A percentile compares a stretch with the other conserved stretches of the same genome.
Conservation (phyloP, 2,888 invertebrate genomes). For the Tipula unca region DNA sequence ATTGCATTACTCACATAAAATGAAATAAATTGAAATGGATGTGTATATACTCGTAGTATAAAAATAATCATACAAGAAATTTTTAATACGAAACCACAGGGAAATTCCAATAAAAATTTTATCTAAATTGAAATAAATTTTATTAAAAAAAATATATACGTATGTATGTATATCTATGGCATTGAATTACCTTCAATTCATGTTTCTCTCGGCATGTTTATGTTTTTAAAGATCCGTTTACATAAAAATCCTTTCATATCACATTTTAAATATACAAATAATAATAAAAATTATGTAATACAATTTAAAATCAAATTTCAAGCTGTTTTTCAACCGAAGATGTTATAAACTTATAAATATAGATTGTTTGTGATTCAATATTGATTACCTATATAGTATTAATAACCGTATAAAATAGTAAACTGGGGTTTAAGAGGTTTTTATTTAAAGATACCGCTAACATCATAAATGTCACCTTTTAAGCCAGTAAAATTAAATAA, state of each 20-base stretch:
- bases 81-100: not conserved
- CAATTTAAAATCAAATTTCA: not conserved
- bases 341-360: not conserved
- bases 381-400: not conserved
- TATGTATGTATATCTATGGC: not conserved
- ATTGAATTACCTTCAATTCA: conserved; percentile 8
- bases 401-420: not conserved
- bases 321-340: not conserved
- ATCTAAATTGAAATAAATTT: conserved; percentile 14
- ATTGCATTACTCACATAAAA: not conserved
- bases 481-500: not conserved
- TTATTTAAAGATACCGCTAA: not conserved
- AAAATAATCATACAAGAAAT: not conserved
- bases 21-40: not conserved
- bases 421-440: not conserved
- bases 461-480: not conserved
- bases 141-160: not conserved
- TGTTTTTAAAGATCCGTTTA: not conserved
- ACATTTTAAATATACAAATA: not conserved
- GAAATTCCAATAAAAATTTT: conserved; percentile 8
- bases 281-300: not conserved
- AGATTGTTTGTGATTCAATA: not conserved
- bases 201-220: not conserved
- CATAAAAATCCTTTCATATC: not conserved
- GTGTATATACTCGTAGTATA: not conserved